Evolutionary conservation across 1,140 invertebrate species (phyloP), one percentile per base, ranked within the genome.

Genomic region (Lerema accius): DNA sequence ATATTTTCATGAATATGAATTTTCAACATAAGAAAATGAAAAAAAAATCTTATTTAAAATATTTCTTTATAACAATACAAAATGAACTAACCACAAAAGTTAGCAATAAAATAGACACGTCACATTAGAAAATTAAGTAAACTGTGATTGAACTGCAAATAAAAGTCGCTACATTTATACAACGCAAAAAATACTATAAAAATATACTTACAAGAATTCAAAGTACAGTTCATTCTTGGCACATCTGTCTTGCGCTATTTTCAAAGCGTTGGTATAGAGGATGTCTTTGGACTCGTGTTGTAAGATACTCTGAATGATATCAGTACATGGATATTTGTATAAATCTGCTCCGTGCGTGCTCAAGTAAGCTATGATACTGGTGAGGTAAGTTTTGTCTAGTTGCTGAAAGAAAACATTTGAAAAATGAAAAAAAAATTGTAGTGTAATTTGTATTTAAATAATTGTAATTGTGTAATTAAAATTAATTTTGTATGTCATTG

Each of bases 191-290:
- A n/a, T 10, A 19, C 26, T 58, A 43, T 4, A 13, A 28, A 28
- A 26, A 43, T 13, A 60, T 69, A 86, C 87, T 90, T 75, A 90
- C 88, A 82, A 48, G 63, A 90, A 90, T 13, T 89, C 86, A 67
- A 90, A 89, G 48, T 90, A 90, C n/a, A 90, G 72, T 48, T 90
- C 82, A 17, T 88, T 83, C 1, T 79, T 80, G 4, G 58, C 60
- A 14, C 76, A 80, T 39, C 73, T 68, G 0, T 77, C 64, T 42
- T 78, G 75, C 0, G 88, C 88, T 0, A 82, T 67, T 1, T 75
- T 65, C 11, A 62, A 70, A 0, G 86, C 88, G 23, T 82, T 82
- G 0, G 65, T 79, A 35, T 84, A 88, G 0, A 90, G 73, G 14
- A 80, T 74, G 0, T 84, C 86, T 40, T 76, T 79, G 4, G 65